These are phyloP conservation scores for Drosophila cyrtoloma DNA, from an alignment of 2,888 invertebrate species.

Conservation along the genomic window DNA sequence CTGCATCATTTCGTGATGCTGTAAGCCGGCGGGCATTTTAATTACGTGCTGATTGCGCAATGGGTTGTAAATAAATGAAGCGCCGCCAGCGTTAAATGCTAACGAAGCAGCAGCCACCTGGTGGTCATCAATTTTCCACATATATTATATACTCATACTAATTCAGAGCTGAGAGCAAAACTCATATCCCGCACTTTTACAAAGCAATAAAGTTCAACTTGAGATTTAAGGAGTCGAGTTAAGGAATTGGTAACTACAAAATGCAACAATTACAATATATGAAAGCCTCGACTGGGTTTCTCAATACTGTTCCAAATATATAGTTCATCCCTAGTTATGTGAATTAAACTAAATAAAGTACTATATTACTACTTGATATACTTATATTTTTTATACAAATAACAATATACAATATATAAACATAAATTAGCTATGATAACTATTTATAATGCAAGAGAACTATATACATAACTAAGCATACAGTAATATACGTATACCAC, in stretches of 20 bases:
- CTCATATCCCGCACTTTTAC: constrained; percentile 58
- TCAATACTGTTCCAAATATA: constrained; percentile 70
- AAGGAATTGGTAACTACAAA: constrained; percentile 31
- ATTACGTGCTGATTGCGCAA: constrained; percentile 64
- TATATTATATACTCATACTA: constrained; percentile 13
- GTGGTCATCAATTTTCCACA: constrained; percentile 61
- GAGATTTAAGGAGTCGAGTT: constrained; percentile 63
- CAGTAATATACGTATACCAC: constrained; percentile 4
- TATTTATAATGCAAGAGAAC: constrained; percentile 34
- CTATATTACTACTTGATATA: constrained; percentile 13
- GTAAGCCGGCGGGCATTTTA: constrained; percentile 57
- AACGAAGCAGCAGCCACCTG: constrained; percentile 61
- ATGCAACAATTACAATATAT: constrained; percentile 15
- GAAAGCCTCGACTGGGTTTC: constrained; percentile 13
- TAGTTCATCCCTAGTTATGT: constrained; percentile 59
- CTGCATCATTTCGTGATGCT: constrained; percentile 93
- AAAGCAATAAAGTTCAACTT: constrained; percentile 80
- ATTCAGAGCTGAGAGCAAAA: constrained; percentile 29
- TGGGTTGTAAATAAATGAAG: constrained; percentile 49
- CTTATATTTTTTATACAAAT: constrained; percentile 40
- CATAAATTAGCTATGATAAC: neutral
- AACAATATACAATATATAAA: constrained; percentile 3
- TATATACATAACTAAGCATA: constrained; percentile 13
- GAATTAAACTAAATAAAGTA: constrained; percentile 33
- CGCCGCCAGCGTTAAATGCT: constrained; percentile 40